Evolutionary conservation across 2,888 invertebrate genomes (phyloP).

Genomic region (Acleris sparsana): DNA sequence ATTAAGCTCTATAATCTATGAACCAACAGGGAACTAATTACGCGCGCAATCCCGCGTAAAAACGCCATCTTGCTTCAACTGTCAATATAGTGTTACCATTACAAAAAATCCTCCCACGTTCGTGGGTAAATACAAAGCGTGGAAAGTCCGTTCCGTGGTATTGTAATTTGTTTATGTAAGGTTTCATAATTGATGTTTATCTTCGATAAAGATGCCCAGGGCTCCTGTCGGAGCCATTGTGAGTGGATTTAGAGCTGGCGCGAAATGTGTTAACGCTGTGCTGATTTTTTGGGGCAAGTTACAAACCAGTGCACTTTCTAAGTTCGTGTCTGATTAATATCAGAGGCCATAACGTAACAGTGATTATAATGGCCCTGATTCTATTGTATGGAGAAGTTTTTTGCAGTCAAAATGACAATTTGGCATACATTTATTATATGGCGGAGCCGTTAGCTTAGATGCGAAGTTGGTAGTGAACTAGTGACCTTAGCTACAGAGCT

Average conservation of each 20-base stretch:
- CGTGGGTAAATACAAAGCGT: conserved; percentile 9
- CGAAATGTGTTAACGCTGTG: conserved; percentile 2
- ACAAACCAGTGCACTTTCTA: conserved; percentile 16
- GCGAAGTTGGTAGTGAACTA: too few relatives aligned
- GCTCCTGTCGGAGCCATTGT: too few relatives aligned
- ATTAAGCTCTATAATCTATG: conserved; percentile 5
- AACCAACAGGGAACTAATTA: conserved; percentile 15
- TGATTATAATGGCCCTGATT: neutral
- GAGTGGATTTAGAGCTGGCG: too few relatives aligned
- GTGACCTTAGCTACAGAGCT: too few relatives aligned
- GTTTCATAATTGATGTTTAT: conserved; percentile 21
- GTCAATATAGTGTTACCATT: conserved; percentile 24
- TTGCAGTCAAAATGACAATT: too few relatives aligned
- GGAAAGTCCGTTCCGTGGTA: conserved; percentile 19
- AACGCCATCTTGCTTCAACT: conserved; percentile 19
- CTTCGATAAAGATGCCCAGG: neutral
- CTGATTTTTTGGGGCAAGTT: conserved; percentile 19
- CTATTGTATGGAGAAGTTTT: too few relatives aligned
- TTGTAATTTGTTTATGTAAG: conserved; percentile 20
- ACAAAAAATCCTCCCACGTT: conserved; percentile 21
- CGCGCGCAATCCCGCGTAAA: conserved; percentile 1
- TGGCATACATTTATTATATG: too few relatives aligned
- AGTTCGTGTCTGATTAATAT: conserved; percentile 3
- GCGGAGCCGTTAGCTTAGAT: too few relatives aligned
- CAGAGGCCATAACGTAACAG: neutral